Evolutionary conservation across 2,113 vertebrate species (phyloP).

Genomic region (Halichoerus grypus): DNA sequence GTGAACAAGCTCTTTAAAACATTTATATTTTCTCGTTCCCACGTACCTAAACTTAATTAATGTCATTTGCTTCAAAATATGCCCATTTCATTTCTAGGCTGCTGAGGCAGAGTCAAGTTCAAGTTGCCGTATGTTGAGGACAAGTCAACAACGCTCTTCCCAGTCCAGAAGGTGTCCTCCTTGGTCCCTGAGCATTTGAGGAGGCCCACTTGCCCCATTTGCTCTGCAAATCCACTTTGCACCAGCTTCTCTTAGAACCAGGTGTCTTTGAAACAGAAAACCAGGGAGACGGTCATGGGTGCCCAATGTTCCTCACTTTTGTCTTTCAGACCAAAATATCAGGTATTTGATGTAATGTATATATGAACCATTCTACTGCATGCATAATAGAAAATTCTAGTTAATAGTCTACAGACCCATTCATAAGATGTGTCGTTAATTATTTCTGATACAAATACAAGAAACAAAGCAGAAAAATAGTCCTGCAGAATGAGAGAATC

Average conservation of each 20-base stretch:
- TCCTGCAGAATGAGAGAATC: neutral
- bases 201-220: neutral
- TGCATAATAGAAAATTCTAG: neutral
- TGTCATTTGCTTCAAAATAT: conserved; percentile 56
- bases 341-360: neutral
- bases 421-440: neutral
- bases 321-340: conserved; percentile 12
- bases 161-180: neutral
- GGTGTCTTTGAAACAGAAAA: conserved; percentile 33
- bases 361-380: neutral
- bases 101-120: conserved; percentile 11
- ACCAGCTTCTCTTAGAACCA: conserved; percentile 47
- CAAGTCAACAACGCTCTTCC: neutral
- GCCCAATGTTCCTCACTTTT: neutral
- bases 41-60: conserved; percentile 49
- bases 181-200: neutral
- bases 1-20: neutral
- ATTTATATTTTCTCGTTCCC: conserved; percentile 25
- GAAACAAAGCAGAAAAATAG: neutral
- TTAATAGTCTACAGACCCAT: neutral
- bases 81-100: neutral
- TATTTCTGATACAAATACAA: neutral
- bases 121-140: neutral
- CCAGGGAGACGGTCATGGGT: neutral
- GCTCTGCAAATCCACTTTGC: neutral